A percentile compares a stretch with the other conserved stretches of the same genome.
These are phyloP conservation scores for Orthonevra nobilis DNA, from an alignment of 2,888 invertebrate genomes.

Conservation along the genomic window DNA sequence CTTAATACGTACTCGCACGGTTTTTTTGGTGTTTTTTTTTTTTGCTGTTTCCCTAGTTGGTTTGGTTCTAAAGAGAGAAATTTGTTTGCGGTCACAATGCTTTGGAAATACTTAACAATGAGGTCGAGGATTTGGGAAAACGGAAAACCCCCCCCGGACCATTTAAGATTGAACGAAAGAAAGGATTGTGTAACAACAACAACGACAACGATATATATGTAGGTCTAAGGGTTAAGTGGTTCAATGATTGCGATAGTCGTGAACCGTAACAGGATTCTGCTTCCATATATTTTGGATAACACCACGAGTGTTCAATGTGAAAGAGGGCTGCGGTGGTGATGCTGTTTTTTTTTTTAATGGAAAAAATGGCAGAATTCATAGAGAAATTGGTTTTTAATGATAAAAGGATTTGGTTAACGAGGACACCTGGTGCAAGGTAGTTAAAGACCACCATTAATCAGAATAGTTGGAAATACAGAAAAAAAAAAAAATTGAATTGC, in stretches of 20 bases:
- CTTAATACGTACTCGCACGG: too few species aligned
- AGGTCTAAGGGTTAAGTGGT: conserved; percentile 64
- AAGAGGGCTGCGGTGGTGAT: conserved; percentile 41
- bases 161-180: background rate
- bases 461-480: too few species aligned
- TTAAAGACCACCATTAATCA: too few species aligned
- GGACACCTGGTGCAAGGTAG: background rate
- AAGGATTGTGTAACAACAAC: conserved; percentile 33
- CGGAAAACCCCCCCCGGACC: background rate
- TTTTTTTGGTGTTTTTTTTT: background rate
- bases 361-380: conserved; percentile 12
- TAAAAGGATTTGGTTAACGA: background rate
- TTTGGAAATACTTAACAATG: conserved; percentile 52
- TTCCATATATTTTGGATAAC: conserved; percentile 17
- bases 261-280: conserved; percentile 50
- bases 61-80: conserved; percentile 20
- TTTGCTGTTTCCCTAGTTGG: background rate
- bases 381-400: conserved; percentile 25
- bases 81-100: conserved; percentile 60
- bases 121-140: conserved; percentile 45
- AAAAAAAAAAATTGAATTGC: too few species aligned
- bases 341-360: conserved; percentile 11
- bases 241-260: conserved; percentile 27
- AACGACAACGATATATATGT: background rate
- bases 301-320: conserved; percentile 11